Evolutionary conservation across 2,797 vertebrate species (phyloP).

Genomic region (Arvicola amphibius): DNA sequence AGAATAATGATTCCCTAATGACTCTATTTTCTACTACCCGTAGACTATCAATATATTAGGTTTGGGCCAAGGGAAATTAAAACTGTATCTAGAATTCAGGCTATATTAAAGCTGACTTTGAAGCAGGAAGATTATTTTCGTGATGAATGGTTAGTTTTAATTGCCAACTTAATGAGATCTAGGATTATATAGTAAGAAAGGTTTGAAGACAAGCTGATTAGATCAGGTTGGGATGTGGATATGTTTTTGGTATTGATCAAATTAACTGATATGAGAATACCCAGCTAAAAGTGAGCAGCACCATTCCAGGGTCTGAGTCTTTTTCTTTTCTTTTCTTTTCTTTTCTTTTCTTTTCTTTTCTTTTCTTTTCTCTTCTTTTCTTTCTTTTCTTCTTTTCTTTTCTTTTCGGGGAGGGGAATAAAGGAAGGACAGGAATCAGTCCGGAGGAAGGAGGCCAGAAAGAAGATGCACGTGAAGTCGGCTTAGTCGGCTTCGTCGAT

Average conservation of each 20-base stretch:
- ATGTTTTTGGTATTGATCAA: neutral
- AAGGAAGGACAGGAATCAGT: too few relatives aligned
- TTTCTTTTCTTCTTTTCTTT: neutral
- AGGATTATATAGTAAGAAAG: neutral
- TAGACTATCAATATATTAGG: neutral
- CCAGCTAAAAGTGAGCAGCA: neutral
- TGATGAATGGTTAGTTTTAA: neutral
- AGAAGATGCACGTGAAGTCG: too few relatives aligned
- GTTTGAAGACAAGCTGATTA: neutral
- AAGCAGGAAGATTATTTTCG: neutral
- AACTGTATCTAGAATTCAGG: neutral
- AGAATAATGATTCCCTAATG: neutral
- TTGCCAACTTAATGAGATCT: neutral
- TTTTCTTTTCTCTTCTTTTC: accelerated
- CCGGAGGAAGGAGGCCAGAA: too few relatives aligned
- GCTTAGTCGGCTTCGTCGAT: too few relatives aligned
- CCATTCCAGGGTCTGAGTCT: too few relatives aligned
- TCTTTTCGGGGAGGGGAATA: too few relatives aligned
- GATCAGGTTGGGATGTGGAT: neutral
- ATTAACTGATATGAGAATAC: neutral
- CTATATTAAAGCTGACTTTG: neutral
- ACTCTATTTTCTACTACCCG: neutral
- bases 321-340: too few relatives aligned
- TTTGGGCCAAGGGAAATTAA: neutral
- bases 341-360: too few relatives aligned